These are phyloP conservation scores for Mormyrus hasselquistii DNA, from an alignment of 2,797 vertebrate genomes.

Conservation along the genomic window DNA sequence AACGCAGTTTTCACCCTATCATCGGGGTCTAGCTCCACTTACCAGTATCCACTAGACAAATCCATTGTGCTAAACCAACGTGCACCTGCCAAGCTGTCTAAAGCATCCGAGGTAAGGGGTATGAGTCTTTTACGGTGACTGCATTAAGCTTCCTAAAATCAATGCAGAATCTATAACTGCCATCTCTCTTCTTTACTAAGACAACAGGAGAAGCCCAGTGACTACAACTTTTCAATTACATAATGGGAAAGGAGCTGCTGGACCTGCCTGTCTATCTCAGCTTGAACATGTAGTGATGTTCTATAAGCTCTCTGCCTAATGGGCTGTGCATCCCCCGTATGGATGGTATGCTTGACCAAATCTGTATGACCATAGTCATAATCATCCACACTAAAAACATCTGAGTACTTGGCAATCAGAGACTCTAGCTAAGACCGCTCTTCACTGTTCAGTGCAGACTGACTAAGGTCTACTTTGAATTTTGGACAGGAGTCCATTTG, in stretches of 20 bases:
- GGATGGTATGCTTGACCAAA: too few relatives aligned
- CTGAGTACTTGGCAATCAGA: too few relatives aligned
- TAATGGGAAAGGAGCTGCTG: not conserved
- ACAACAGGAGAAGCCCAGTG: not conserved
- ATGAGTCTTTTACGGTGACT: not conserved
- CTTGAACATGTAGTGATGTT: too few relatives aligned
- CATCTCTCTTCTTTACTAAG: not conserved
- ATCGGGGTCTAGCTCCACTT: not conserved
- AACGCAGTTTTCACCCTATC: not conserved
- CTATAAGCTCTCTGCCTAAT: too few relatives aligned
- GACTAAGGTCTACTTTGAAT: too few relatives aligned
- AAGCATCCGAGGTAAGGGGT: not conserved
- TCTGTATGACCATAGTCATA: too few relatives aligned
- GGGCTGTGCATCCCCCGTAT: too few relatives aligned
- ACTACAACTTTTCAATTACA: not conserved
- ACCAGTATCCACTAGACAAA: not conserved
- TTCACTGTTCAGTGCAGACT: too few relatives aligned
- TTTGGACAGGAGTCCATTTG: too few relatives aligned
- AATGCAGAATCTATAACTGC: not conserved
- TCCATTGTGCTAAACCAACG: not conserved
- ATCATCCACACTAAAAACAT: too few relatives aligned
- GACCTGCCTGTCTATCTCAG: too few relatives aligned
- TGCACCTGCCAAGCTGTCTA: not conserved
- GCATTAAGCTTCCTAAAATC: not conserved
- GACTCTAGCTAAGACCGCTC: too few relatives aligned